Evolutionary conservation across 2,888 invertebrate genomes (phyloP).

Genomic region (Pocota personata): DNA sequence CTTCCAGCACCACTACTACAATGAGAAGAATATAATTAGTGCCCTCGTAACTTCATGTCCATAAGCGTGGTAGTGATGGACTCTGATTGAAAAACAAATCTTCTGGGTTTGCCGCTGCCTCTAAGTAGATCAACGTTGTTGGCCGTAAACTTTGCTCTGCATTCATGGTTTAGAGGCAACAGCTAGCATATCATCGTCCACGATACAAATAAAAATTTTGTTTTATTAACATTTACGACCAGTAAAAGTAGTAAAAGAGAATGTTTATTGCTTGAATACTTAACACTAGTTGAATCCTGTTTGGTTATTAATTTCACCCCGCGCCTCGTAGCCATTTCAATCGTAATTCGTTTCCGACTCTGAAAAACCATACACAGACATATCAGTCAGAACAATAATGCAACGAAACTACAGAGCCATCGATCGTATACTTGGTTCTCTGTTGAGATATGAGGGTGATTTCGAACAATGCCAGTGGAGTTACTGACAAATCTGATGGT

Average conservation of each 20-base stretch:
- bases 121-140: slow-evolving; percentile 31
- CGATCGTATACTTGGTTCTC: neutral
- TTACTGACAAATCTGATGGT: slow-evolving; percentile 21
- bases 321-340: slow-evolving; percentile 9
- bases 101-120: neutral
- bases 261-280: slow-evolving; percentile 59
- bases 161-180: neutral
- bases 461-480: slow-evolving; percentile 18
- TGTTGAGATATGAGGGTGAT: slow-evolving; percentile 3
- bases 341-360: slow-evolving; percentile 47
- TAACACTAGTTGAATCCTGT: slow-evolving; percentile 67
- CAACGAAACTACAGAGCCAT: neutral
- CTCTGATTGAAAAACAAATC: slow-evolving; percentile 43
- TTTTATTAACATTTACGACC: slow-evolving; percentile 68
- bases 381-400: slow-evolving; percentile 3
- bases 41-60: neutral
- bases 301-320: slow-evolving; percentile 57
- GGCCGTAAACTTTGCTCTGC: slow-evolving; percentile 26
- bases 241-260: slow-evolving; percentile 50
- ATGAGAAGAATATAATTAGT: slow-evolving; percentile 12
- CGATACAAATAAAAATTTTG: slow-evolving; percentile 45
- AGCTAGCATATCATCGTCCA: slow-evolving; percentile 29
- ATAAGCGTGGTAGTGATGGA: neutral
- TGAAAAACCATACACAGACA: neutral
- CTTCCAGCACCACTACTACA: neutral